Evolutionary conservation across 2,797 vertebrate species (phyloP), one percentile per base, ranked within the genome.

Genomic region (Coracias cyanogaster): DNA sequence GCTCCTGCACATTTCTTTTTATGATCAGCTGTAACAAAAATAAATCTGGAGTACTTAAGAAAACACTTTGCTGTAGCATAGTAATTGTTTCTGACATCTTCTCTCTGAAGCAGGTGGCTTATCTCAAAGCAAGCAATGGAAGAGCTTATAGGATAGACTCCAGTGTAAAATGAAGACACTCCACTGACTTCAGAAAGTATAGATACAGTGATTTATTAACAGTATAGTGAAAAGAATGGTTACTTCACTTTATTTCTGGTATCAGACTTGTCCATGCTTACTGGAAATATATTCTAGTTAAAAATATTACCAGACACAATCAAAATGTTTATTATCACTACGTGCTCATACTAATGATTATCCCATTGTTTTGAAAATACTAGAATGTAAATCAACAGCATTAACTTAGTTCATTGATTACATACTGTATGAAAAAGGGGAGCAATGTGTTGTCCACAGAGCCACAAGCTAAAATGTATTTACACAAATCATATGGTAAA

Each of bases 21-120:
- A 94, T 79, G 76, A 96, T 95, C 86, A 96, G 81, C 77, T 84
- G 66, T 86, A 94, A 86, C 55, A 86, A 83, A 92, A 92, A 95
- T 94, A 94, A 93, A 95, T 82, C 60, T 85, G 35, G 15, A 81
- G 26, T 72, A 82, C 41, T 90, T 96, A 92, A 94, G 77, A 74
- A 94, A 96, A 90, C 66, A 85, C 72, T 94, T 94, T 86, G 16
- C n/a, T 78, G n/a, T 41, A 86, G 73, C 41, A 58, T 6, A 80
- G 57, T 77, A 84, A 94, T 88, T 71, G 73, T 91, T 95, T 89
- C 73, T 90, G 87, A 94, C 58, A 69, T 79, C 55, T 78, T 82
- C 90, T 82, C 9, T 85, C 52, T 84, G 79, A 93, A 90, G 52
- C 52, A 90, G 76, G 94, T 65, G 77, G 52, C 61, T 82, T 58